phyloP scores from a whole-genome alignment of 2,113 vertebrate genomes.

The Carettochelys insculpta region DNA sequence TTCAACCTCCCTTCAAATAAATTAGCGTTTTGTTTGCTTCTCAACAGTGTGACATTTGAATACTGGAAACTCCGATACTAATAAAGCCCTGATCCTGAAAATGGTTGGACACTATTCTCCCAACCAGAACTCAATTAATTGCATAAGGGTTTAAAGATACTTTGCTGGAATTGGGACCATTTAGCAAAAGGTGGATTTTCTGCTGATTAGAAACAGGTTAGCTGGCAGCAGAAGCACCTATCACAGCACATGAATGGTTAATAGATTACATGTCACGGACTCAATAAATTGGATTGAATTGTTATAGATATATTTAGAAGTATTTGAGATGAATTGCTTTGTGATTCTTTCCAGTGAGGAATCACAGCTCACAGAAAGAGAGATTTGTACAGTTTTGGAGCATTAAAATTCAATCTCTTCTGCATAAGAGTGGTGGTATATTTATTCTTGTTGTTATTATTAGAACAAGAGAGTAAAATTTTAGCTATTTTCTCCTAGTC shows the following conservation, averaged over 20 bases:
- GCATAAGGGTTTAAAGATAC: constrained; percentile 23
- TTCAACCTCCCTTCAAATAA: background rate
- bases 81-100: background rate
- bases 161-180: constrained; percentile 28
- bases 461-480: background rate
- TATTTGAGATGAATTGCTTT: background rate
- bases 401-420: background rate
- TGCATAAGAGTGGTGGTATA: background rate
- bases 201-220: constrained; percentile 45
- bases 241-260: background rate
- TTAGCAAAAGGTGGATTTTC: constrained; percentile 11
- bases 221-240: constrained; percentile 36
- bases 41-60: background rate
- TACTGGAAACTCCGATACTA: background rate
- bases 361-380: background rate
- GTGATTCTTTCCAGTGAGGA: background rate
- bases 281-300: background rate
- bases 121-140: background rate
- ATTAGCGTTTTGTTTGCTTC: background rate
- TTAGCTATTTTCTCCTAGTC: background rate
- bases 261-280: constrained; percentile 19
- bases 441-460: background rate
- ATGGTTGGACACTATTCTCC: background rate
- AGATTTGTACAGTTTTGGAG: background rate
- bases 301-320: background rate